Base-by-base conservation (phyloP, 2,888 invertebrate species). In the Trichopria drosophilae region DNA sequence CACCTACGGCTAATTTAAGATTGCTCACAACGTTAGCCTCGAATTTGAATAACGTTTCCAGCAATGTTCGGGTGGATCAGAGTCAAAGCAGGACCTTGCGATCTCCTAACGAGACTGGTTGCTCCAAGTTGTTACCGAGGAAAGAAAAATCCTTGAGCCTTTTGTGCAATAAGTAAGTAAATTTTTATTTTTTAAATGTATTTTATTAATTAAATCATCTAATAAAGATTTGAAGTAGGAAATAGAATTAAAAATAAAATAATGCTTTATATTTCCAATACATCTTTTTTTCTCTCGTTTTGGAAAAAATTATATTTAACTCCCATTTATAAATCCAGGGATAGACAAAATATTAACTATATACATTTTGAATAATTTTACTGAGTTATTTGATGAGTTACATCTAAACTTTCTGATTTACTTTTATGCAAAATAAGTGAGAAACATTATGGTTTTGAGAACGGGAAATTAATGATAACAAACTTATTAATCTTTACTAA, bases 1-100 rank as follows among this genome's bases (percentile, higher is more conserved):
- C 85, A 15, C 85, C 85, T 16, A 85, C 82, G 48, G 84, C 84
- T 57, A 86, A 86, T 75, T 77, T 86, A 37, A 83, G 84, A 74
- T 75, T 86, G 61, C 74, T 86, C 55, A 84, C 84, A 6, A 83
- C 82, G 75, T 82, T 85, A 45, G 84, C 85, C 9, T 73, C 78
- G 68, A 79, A 78, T 55, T 78, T 81, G 39, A 77, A 80, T 35
- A 80, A 78, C 59, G 72, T 79, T 20, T 73, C 76, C 6, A 52
- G 60, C 5, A 51, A 19, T 34, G 44, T 24, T 43, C 46, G 13
- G 42, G 24, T 10, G 32, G 40, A 16, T 47, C 51, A 2, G 34
- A 26, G 15, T 15, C 34, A 13, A 7, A 22, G 22, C 19, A 42
- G 23, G 36, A 24, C 6, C 23, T 15, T 26, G 5, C 16, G 16